These are phyloP conservation scores for Xyrauchen texanus DNA, from an alignment of 2,113 vertebrate genomes.

Conservation along the genomic window DNA sequence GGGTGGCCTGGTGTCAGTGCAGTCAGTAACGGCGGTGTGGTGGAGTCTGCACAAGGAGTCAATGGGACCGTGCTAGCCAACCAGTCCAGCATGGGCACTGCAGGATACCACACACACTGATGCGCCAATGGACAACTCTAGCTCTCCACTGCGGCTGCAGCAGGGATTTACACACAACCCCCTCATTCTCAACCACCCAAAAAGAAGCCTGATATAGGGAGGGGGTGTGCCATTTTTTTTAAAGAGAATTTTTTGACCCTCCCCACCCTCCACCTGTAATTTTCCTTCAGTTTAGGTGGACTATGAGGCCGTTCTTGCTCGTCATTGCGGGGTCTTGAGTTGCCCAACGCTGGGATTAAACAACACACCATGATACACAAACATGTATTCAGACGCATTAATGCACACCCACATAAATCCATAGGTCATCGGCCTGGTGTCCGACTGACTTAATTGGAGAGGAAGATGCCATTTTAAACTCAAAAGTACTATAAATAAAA, in stretches of 20 bases:
- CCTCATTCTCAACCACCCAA: not conserved
- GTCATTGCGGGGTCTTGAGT: constrained; percentile 39
- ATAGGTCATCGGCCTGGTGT: constrained; percentile 51
- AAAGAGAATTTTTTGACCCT: not conserved
- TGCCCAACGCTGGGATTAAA: not conserved
- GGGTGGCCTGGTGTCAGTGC: constrained; percentile 85
- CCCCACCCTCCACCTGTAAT: constrained; percentile 23
- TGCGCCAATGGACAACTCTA: constrained; percentile 52
- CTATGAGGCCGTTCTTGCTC: constrained; percentile 30
- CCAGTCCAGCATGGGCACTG: constrained; percentile 87
- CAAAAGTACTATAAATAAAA: constrained; percentile 62
- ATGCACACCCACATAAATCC: constrained; percentile 32
- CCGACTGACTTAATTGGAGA: constrained; percentile 73
- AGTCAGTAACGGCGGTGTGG: constrained; percentile 60
- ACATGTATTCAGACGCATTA: constrained; percentile 63
- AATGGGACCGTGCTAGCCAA: constrained; percentile 86
- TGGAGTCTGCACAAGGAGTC: constrained; percentile 83
- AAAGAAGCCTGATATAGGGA: constrained; percentile 55
- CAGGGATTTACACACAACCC: constrained; percentile 25
- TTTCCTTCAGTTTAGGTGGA: constrained; percentile 50
- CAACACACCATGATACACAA: constrained; percentile 70
- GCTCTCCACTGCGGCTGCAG: constrained; percentile 31
- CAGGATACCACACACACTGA: constrained; percentile 92
- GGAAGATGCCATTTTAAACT: constrained; percentile 77
- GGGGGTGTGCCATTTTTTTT: constrained; percentile 29